Percentiles rank a stretch among this genome's conserved stretches.
Conservation (phyloP, 2,797 vertebrate genomes). For the Sebastes hubbsi region DNA sequence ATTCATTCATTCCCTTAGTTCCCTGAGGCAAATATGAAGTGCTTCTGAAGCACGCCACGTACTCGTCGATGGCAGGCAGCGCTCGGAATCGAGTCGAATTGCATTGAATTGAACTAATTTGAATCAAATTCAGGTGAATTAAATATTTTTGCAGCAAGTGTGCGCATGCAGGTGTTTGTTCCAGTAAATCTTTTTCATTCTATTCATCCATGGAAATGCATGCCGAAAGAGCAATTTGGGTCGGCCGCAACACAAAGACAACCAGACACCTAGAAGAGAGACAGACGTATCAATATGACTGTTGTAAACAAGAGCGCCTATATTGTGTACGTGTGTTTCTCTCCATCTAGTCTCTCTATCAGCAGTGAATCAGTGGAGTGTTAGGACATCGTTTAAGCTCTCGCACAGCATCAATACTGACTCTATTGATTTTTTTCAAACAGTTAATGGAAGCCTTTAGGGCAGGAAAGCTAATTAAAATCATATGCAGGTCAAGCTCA, state of each 20-base stretch:
- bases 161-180: not conserved
- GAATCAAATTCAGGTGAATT: slow-evolving; percentile 22
- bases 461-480: slow-evolving; percentile 86
- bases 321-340: slow-evolving; percentile 28
- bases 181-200: not conserved
- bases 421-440: slow-evolving; percentile 82
- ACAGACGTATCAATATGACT: slow-evolving; percentile 52
- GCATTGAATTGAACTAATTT: slow-evolving; percentile 21
- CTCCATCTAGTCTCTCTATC: slow-evolving; percentile 58
- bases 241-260: slow-evolving; percentile 29
- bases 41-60: not conserved
- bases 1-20: slow-evolving; percentile 35
- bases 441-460: slow-evolving; percentile 85
- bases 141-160: slow-evolving; percentile 9
- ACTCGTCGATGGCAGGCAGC: not conserved
- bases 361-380: slow-evolving; percentile 67
- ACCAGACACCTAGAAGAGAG: slow-evolving; percentile 23
- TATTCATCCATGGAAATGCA: not conserved
- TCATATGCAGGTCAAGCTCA: slow-evolving; percentile 85
- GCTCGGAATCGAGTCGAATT: not conserved
- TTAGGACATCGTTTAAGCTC: slow-evolving; percentile 79
- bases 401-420: slow-evolving; percentile 73
- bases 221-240: slow-evolving; percentile 27
- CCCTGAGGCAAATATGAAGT: slow-evolving; percentile 11
- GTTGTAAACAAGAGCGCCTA: slow-evolving; percentile 53